Evolutionary conservation across 2,797 vertebrate species (phyloP), one percentile per base, ranked within the genome.

Genomic region (Liparis tanakae): DNA sequence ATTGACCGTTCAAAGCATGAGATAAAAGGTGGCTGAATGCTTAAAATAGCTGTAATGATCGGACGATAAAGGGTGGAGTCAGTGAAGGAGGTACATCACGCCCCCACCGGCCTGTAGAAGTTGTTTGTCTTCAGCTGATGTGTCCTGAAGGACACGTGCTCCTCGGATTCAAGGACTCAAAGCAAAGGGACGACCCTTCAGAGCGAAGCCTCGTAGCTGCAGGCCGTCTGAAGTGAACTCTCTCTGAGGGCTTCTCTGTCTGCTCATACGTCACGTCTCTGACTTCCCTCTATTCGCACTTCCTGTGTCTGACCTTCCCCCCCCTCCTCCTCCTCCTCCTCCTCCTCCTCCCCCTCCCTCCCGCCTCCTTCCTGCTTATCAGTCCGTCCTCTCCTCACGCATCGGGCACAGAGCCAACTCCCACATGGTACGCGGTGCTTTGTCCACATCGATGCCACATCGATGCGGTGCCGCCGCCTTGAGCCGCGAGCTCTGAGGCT

Each of bases 361-460:
- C 10, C 68, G 44, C 37, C 30, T 46, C 63, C 63, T 72, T 44
- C 58, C 72, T 74, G 54, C 74, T 64, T 15, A 55, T 60, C 66
- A 22, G 60, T 57, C 54, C 57, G 13, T 33, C 67, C 50, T 44
- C 48, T 72, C 54, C 60, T 69, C 56, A 60, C 7, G 17, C 55
- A 56, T 44, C 12, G 18, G 87, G 83, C 85, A 85, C 70, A 70
- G 55, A 81, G 86, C 85, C 86, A 88, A 71, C 60, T 67, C 79
- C 82, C 86, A 72, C 67, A 70, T 50, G 48, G 80, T 86, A 87
- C 60, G 79, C 76, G 75, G 48, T 68, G 71, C 83, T 87, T 90
- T 91, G 85, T 89, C 79, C 74, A 13, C 63, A 20, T 39, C 57
- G 67, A n/a, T n/a, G n/a, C n/a, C n/a, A n/a, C n/a, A n/a, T n/a